Evolutionary conservation across 2,113 vertebrate genomes (phyloP).

Genomic region (Cnemophilus loriae): DNA sequence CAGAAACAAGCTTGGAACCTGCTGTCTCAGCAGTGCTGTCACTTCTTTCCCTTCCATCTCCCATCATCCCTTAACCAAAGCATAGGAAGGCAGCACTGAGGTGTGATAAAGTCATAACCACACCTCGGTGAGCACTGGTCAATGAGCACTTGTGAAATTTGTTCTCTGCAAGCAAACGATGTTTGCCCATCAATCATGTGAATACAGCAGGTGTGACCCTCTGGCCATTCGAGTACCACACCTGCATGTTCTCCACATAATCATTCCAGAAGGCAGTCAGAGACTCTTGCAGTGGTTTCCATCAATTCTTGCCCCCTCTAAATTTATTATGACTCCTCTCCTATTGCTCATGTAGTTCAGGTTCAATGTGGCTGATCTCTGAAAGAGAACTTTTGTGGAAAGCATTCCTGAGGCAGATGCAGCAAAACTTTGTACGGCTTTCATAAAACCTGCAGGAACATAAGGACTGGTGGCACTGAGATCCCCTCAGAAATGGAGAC

Average conservation of each 20-base stretch:
- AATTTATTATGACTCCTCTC: background rate
- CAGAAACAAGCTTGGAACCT: background rate
- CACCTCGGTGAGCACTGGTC: rapidly evolving
- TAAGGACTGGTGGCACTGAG: background rate
- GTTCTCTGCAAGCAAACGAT: background rate
- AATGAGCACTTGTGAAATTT: background rate
- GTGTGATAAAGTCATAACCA: background rate
- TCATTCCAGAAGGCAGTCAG: background rate
- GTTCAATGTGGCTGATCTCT: background rate
- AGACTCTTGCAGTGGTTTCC: background rate
- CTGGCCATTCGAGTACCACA: background rate
- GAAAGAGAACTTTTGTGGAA: background rate
- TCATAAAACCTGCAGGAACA: background rate
- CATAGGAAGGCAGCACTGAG: background rate
- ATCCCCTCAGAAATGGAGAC: background rate
- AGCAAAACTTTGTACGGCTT: background rate
- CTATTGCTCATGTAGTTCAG: background rate
- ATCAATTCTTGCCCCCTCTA: background rate
- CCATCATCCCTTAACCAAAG: background rate
- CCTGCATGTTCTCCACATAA: background rate
- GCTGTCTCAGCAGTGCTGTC: background rate
- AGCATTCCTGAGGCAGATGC: background rate
- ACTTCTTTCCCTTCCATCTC: background rate
- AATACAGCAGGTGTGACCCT: background rate
- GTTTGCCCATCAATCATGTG: rapidly evolving